Base-by-base conservation (phyloP, 2,888 invertebrate genomes). In the Dryadula phaetusa region DNA sequence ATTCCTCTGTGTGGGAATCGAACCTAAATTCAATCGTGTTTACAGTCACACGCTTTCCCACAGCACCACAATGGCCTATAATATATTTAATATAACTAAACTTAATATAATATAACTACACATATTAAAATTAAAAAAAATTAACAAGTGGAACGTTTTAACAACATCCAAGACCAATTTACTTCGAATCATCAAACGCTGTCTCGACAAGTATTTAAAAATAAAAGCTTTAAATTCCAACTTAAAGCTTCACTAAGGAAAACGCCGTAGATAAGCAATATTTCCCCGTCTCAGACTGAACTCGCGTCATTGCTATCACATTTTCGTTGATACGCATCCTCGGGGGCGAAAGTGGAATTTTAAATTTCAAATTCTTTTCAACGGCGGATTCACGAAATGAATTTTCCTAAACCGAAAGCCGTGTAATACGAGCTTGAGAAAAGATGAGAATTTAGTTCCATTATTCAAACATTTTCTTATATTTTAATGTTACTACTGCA, bases 341-440 rank as follows among this genome's bases (percentile, higher is more conserved):
- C 52, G 40, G 62, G 64, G 62, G 60, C 66, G 61, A 61, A 69
- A 73, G 71, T 56, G 22, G 68, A 71, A 71, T 70, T 73, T 73
- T 70, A 71, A 71, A 73, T 67, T 70, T 65, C 61, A 67, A 65
- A 70, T 69, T 70, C 70, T 69, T 65, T 69, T 67, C 60, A 62
- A 49, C 44, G 69, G 54, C 62, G 66, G 67, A 72, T 70, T 64
- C 52, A 46, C 62, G 34, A 68, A 69, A 72, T 72, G 68, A 71
- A 72, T 70, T 71, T 71, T 67, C 63, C 49, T 53, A 62, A 67
- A 66, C 63, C 66, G 64, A 64, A 64, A 63, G 56, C 64, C 68
- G 47, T 66, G 62, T 60, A 71, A 64, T 62, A 49, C 20, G 58
- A 58, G 46, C 62, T 46, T 52, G 47, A 40, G 49, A 49, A 68